Percentiles rank a stretch among this genome's conserved stretches.
These are phyloP conservation scores for Eupristina koningsbergeri DNA, from an alignment of 1,140 invertebrate genomes.

Conservation along the genomic window DNA sequence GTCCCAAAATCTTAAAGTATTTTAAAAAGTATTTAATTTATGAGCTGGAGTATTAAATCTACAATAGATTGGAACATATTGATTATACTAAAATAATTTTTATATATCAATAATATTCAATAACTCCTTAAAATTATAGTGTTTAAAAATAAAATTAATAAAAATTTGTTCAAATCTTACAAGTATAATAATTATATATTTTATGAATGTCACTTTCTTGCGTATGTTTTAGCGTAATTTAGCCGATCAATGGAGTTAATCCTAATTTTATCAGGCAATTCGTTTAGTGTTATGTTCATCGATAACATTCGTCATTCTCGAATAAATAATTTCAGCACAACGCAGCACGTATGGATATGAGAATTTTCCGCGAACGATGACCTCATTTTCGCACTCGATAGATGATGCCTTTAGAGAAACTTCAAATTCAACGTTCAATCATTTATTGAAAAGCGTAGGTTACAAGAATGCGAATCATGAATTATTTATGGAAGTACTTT, in stretches of 20 bases:
- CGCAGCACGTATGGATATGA: not conserved
- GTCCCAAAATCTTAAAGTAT: too few relatives aligned
- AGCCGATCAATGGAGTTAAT: not conserved
- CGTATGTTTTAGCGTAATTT: too few relatives aligned
- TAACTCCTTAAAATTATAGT: too few relatives aligned
- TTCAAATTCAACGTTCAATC: conserved; percentile 12
- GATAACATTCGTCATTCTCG: conserved; percentile 25
- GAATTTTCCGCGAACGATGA: conserved; percentile 36
- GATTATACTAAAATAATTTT: too few relatives aligned
- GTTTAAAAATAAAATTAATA: too few relatives aligned
- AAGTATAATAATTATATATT: too few relatives aligned
- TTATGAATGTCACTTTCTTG: too few relatives aligned
- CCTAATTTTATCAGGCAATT: not conserved
- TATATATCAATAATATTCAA: too few relatives aligned
- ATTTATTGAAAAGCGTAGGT: conserved; percentile 12
- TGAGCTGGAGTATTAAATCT: too few relatives aligned
- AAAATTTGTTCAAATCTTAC: too few relatives aligned
- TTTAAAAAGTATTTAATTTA: too few relatives aligned
- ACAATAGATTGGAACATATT: too few relatives aligned
- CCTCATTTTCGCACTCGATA: conserved; percentile 31
- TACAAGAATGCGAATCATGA: not conserved
- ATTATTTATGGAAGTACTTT: conserved; percentile 10
- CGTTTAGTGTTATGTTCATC: conserved; percentile 1
- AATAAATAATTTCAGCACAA: conserved; percentile 34
- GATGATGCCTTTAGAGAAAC: conserved; percentile 17